phyloP scores from a whole-genome alignment of 2,113 vertebrate genomes.

The Pitta sordida region DNA sequence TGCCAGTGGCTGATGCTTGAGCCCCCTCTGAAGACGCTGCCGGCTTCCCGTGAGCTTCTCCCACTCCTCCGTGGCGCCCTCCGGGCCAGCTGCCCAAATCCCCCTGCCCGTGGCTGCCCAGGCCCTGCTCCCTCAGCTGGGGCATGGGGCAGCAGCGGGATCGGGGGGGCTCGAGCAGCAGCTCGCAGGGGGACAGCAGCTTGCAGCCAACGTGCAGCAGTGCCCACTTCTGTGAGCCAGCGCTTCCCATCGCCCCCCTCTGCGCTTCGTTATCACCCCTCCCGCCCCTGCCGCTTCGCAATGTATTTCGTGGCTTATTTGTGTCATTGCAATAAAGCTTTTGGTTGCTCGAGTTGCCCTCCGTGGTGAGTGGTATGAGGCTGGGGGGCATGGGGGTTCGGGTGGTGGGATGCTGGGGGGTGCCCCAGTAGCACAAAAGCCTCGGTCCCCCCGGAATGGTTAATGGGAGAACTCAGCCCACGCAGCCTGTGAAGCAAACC shows the following conservation, averaged over 20 bases:
- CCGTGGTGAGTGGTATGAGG: neutral
- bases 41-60: neutral
- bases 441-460: neutral
- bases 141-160: neutral
- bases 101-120: neutral
- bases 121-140: neutral
- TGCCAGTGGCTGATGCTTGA: neutral
- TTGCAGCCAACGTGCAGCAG: neutral
- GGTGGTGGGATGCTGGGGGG: neutral
- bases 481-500: neutral
- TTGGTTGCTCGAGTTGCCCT: neutral
- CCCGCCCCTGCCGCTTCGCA: neutral
- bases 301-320: neutral
- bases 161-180: neutral
- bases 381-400: no score
- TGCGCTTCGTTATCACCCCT: neutral
- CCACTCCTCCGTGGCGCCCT: neutral
- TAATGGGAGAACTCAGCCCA: neutral
- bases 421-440: accelerated
- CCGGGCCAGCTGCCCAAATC: accelerated
- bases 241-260: neutral
- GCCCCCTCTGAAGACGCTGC: neutral
- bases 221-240: neutral
- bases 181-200: neutral
- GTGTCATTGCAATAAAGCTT: slow-evolving; percentile 47